phyloP scores from a whole-genome alignment of 2,888 invertebrate genomes.

The Eudemis profundana region DNA sequence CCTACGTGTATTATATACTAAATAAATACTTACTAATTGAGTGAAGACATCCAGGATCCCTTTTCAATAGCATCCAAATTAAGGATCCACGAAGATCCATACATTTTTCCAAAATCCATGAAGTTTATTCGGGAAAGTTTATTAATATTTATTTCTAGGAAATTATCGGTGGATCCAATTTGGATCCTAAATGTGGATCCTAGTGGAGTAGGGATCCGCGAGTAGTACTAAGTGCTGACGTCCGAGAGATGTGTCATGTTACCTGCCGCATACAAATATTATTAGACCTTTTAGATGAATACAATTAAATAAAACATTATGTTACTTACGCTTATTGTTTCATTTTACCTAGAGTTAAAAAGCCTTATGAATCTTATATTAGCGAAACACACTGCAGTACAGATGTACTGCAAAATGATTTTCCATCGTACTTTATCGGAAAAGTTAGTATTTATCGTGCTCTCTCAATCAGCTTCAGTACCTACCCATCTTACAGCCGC shows the following conservation, averaged over 20 bases:
- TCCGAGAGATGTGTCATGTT: conserved; percentile 7
- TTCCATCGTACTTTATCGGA: too few species aligned
- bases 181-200: neutral
- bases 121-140: neutral
- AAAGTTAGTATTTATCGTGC: too few species aligned
- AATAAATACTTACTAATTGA: conserved; percentile 17
- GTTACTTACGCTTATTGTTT: conserved; percentile 22
- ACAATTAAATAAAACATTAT: conserved; percentile 30
- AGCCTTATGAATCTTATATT: too few species aligned
- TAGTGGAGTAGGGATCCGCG: neutral
- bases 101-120: too few species aligned
- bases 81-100: neutral
- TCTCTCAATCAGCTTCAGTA: too few species aligned
- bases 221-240: conserved; percentile 8
- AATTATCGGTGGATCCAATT: neutral
- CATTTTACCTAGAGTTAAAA: neutral
- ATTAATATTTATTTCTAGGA: too few species aligned
- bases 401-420: too few species aligned
- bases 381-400: too few species aligned
- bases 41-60: neutral
- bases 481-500: too few species aligned
- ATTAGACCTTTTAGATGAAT: conserved; percentile 30
- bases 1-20: conserved; percentile 16
- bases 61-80: neutral
- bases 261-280: conserved; percentile 15